These are phyloP conservation scores for Luscinia luscinia DNA, from an alignment of 2,797 vertebrate species.

Conservation along the genomic window DNA sequence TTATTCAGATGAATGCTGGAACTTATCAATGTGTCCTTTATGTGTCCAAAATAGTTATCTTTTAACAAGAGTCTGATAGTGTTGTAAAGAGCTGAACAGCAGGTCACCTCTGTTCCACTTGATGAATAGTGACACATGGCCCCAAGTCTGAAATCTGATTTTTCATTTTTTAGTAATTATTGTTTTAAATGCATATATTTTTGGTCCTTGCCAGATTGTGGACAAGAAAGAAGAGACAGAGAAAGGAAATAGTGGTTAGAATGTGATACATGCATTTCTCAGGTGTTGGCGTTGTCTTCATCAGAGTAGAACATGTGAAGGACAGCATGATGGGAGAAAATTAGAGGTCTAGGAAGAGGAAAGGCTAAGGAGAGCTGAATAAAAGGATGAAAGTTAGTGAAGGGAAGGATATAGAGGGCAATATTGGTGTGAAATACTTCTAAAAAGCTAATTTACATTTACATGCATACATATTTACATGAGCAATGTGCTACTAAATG, in stretches of 20 bases:
- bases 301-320: neutral
- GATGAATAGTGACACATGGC: neutral
- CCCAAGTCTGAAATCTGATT: neutral
- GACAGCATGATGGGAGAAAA: neutral
- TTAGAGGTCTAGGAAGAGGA: neutral
- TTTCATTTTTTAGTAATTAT: neutral
- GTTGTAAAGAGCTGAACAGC: neutral
- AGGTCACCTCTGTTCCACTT: rapidly evolving
- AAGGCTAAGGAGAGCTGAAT: neutral
- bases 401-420: neutral
- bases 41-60: neutral
- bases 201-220: neutral
- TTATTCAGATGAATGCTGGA: neutral
- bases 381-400: neutral
- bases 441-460: neutral
- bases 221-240: neutral
- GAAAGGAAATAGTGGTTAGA: neutral
- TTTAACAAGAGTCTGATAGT: neutral
- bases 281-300: neutral
- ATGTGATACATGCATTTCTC: neutral
- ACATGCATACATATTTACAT: neutral
- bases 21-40: neutral
- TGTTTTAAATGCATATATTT: neutral
- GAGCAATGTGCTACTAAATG: neutral
- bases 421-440: neutral